Evolutionary conservation across 2,888 invertebrate species (phyloP), one percentile per base, ranked within the genome.

Genomic region (Agrenia bidenticulata): DNA sequence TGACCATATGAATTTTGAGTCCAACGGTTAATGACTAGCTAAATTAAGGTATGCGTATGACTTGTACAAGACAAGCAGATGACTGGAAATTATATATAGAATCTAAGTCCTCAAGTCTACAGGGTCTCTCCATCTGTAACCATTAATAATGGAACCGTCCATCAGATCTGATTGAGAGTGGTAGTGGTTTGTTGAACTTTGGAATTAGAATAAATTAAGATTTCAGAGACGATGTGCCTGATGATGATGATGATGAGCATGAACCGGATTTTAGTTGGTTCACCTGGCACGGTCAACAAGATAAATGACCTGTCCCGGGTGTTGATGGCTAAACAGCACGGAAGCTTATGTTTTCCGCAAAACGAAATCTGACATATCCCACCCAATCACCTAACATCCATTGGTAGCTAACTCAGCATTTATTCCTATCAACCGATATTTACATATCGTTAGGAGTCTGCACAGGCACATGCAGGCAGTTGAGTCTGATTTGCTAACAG

Each of bases 261-360:
- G 51, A 23, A 24, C 45, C 24, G 51, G 51, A 7, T 51, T 51
- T 51, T 17, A 32, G 5, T 11, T 11, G 32, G 32, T 32, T 32
- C 32, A 32, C 32, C 32, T 32, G 32, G 5, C 32, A 7, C 5
- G 45, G 45, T 45, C 19, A 45, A 9, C n/a, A 55, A 55, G 55
- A 55, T 55, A 55, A 32, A 55, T 55, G 32, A 55, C 55, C 55
- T 55, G 55, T 55, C 37, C 26, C 13, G 24, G 21, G 51, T 51
- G 24, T 23, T 21, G 51, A 51, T 51, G 24, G 51, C 19, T 51
- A 24, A 15, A 21, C 19, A 51, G 19, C 45, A 45, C 45, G 45
- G 19, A 45, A 45, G n/a, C n/a, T 45, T 45, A 45, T 45, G 45
- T 15, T 19, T 17, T 45, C 45, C 45, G n/a, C n/a, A 5, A 45